A percentile compares a stretch with the other conserved stretches of the same genome.
phyloP scores from a whole-genome alignment of 2,113 vertebrate genomes.

The Sminthopsis crassicaudata region DNA sequence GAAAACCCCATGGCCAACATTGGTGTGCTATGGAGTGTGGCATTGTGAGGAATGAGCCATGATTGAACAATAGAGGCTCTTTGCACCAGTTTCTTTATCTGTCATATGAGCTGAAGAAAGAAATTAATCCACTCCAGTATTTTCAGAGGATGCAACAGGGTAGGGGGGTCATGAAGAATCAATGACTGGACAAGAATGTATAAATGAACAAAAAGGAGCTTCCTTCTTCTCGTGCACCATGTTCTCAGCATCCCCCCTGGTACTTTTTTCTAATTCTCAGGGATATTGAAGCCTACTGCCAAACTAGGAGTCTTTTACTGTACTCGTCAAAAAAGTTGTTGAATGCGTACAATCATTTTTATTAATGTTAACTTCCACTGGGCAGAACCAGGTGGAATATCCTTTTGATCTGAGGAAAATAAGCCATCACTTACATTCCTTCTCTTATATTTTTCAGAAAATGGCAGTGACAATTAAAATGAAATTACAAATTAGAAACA shows the following conservation, averaged over 20 bases:
- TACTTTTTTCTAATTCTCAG: not conserved
- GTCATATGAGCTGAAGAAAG: not conserved
- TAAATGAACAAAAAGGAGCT: not conserved
- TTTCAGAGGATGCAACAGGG: not conserved
- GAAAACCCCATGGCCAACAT: too few species aligned
- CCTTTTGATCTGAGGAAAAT: not conserved
- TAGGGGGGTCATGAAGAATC: not conserved
- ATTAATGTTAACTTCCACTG: not conserved
- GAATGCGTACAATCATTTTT: not conserved
- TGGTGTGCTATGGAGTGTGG: too few species aligned
- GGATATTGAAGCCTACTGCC: not conserved
- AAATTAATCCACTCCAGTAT: not conserved
- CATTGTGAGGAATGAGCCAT: too few species aligned
- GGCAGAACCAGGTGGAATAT: not conserved
- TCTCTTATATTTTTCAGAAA: not conserved
- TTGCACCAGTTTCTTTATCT: not conserved
- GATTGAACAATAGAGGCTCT: not conserved
- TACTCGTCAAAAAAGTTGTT: not conserved
- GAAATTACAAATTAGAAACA: not conserved
- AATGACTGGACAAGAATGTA: not conserved
- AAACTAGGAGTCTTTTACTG: not conserved
- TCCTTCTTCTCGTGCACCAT: not conserved
- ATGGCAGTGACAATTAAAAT: not conserved
- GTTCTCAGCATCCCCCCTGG: not conserved
- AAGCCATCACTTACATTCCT: not conserved